These are phyloP conservation scores for Menidia menidia DNA, from an alignment of 2,797 vertebrate genomes.

Conservation along the genomic window DNA sequence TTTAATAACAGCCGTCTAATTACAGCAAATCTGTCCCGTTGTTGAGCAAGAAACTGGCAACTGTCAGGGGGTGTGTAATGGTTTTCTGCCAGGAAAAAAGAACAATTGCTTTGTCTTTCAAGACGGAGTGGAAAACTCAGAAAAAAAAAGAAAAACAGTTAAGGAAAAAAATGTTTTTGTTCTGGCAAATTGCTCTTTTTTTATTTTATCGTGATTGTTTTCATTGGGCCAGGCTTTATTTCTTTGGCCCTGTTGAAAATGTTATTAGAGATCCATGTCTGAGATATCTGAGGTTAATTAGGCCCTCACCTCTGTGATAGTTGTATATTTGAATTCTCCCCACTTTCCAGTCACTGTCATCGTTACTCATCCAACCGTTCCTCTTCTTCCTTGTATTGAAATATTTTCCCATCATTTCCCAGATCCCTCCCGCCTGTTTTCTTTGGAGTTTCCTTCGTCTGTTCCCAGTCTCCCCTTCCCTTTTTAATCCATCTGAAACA, in stretches of 20 bases:
- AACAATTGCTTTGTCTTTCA: slow-evolving; percentile 6
- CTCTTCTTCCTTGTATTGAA: not conserved
- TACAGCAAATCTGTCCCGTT: slow-evolving; percentile 20
- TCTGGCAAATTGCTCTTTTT: not conserved
- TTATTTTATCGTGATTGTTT: not conserved
- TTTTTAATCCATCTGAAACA: slow-evolving; percentile 48
- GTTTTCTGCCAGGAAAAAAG: not conserved
- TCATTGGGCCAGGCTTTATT: not conserved
- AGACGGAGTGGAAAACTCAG: not conserved
- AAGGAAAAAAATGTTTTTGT: not conserved
- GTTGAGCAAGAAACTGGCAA: not conserved
- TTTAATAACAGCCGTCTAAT: slow-evolving; percentile 16
- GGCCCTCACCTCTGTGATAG: not conserved
- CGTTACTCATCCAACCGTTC: not conserved
- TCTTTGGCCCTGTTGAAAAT: not conserved
- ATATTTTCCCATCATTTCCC: slow-evolving; percentile 42
- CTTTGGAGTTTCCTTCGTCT: slow-evolving; percentile 43
- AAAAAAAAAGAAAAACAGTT: not conserved
- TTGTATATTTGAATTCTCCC: slow-evolving; percentile 6
- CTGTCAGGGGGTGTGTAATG: slow-evolving; percentile 1
- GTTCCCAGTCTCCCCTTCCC: slow-evolving; percentile 32
- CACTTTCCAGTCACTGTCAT: not conserved
- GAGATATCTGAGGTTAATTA: slow-evolving; percentile 18
- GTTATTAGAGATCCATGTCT: not conserved
- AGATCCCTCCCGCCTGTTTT: slow-evolving; percentile 47